Conservation (phyloP, 2,797 vertebrate genomes). For the Neoniphon sammara region DNA sequence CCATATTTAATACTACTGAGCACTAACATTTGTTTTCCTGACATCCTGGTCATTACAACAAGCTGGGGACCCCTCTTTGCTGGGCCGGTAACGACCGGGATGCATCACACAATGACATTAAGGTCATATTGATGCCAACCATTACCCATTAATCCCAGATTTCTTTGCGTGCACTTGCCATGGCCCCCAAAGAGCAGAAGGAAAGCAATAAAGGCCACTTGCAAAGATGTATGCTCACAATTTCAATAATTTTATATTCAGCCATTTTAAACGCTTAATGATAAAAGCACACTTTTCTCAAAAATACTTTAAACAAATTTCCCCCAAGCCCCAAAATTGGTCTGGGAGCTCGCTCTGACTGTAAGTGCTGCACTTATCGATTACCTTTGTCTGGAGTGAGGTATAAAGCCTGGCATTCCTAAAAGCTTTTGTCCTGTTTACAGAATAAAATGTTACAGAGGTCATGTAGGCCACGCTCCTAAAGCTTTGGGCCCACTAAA, state of each 20-base stretch:
- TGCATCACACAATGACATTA: constrained; percentile 85
- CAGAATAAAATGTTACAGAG: constrained; percentile 39
- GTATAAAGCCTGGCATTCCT: constrained; percentile 48
- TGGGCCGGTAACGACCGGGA: constrained; percentile 77
- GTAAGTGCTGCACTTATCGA: constrained; percentile 73
- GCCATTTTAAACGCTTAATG: constrained; percentile 75
- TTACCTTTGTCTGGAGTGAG: constrained; percentile 56
- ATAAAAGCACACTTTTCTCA: constrained; percentile 75
- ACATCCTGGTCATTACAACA: constrained; percentile 77
- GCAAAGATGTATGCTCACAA: constrained; percentile 80
- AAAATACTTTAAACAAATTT: constrained; percentile 79
- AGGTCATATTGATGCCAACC: constrained; percentile 83
- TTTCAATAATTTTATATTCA: constrained; percentile 84
- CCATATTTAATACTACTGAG: constrained; percentile 75
- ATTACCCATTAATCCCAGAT: constrained; percentile 79
- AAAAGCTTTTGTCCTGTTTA: constrained; percentile 54
- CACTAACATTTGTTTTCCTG: constrained; percentile 82
- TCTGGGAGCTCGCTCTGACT: constrained; percentile 64
- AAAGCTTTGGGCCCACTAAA: not conserved
- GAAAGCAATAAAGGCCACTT: constrained; percentile 82
- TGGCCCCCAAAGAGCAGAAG: constrained; percentile 70
- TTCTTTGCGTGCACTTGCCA: constrained; percentile 71
- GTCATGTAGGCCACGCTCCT: not conserved
- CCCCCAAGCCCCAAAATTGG: constrained; percentile 55
- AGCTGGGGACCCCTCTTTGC: constrained; percentile 75